Percentiles rank a stretch among this genome's conserved stretches.
phyloP scores from a whole-genome alignment of 2,888 invertebrate genomes.

The Cheilosia soror region DNA sequence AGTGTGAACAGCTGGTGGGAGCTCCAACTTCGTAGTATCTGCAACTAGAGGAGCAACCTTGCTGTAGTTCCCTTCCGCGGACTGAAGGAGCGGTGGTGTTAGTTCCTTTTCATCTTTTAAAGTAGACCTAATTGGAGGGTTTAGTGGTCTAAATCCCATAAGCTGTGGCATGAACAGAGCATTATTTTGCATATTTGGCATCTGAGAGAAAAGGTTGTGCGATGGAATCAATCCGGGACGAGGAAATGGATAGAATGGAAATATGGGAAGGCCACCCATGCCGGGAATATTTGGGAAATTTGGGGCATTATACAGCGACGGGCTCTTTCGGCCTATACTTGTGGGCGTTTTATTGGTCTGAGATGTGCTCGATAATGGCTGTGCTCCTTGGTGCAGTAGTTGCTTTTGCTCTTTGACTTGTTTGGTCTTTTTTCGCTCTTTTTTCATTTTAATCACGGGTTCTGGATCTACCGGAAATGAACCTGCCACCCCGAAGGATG shows the following conservation, averaged over 20 bases:
- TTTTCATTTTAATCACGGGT: slow-evolving; percentile 13
- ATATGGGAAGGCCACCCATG: slow-evolving; percentile 78
- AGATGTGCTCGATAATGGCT: neutral
- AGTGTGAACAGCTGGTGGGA: slow-evolving; percentile 56
- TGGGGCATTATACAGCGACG: slow-evolving; percentile 80
- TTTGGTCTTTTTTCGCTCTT: slow-evolving; percentile 51
- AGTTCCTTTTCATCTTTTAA: slow-evolving; percentile 70
- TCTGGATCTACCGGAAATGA: slow-evolving; percentile 36
- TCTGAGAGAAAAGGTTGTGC: slow-evolving; percentile 84
- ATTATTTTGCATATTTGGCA: slow-evolving; percentile 77
- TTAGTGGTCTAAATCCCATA: slow-evolving; percentile 67
- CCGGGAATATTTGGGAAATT: slow-evolving; percentile 82
- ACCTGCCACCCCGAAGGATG: slow-evolving; percentile 7
- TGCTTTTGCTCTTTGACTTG: slow-evolving; percentile 49
- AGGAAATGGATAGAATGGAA: slow-evolving; percentile 82
- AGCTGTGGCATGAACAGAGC: slow-evolving; percentile 68
- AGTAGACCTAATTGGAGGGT: slow-evolving; percentile 45
- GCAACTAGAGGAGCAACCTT: slow-evolving; percentile 83
- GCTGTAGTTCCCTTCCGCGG: slow-evolving; percentile 80
- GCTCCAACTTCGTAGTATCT: slow-evolving; percentile 79
- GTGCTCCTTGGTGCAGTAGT: slow-evolving; percentile 24
- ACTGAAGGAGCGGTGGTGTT: slow-evolving; percentile 44
- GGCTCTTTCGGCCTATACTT: slow-evolving; percentile 21
- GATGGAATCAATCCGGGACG: slow-evolving; percentile 86
- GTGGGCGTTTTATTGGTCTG: slow-evolving; percentile 8